Evolutionary conservation across 1,140 invertebrate species (phyloP).

Genomic region (Drosophila pseudoananassae): DNA sequence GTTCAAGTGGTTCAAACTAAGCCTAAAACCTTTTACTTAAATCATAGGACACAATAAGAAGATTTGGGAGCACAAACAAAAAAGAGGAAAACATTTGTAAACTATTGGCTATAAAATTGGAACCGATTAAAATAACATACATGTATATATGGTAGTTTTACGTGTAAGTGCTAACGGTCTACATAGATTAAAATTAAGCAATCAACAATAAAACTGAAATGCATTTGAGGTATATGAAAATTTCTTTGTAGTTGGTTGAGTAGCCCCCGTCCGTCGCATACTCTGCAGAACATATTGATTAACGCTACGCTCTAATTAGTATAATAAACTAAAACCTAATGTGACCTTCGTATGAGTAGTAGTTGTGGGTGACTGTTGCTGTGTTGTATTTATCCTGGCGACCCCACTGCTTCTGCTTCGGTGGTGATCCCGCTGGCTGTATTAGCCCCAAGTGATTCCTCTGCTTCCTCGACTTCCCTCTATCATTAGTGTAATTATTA

Average conservation of each 20-base stretch:
- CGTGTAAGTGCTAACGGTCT: slow-evolving; percentile 34
- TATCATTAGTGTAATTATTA: slow-evolving; percentile 25
- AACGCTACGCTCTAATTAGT: slow-evolving; percentile 41
- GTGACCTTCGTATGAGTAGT: slow-evolving; percentile 74
- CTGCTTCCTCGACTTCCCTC: slow-evolving; percentile 22
- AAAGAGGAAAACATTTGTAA: slow-evolving; percentile 29
- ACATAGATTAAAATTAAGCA: slow-evolving; percentile 68
- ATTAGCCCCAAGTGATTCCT: slow-evolving; percentile 15
- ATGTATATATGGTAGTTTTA: slow-evolving; percentile 9
- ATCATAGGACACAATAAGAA: slow-evolving; percentile 40
- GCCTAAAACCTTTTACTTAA: slow-evolving; percentile 61
- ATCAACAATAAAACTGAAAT: slow-evolving; percentile 84
- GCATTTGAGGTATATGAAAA: slow-evolving; percentile 84
- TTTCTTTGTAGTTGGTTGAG: slow-evolving; percentile 83
- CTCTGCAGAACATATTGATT: slow-evolving; percentile 41
- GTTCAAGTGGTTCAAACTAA: slow-evolving; percentile 76
- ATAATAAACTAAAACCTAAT: slow-evolving; percentile 63
- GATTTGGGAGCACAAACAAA: slow-evolving; percentile 30
- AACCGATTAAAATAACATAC: slow-evolving; percentile 47
- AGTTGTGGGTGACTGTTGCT: slow-evolving; percentile 66
- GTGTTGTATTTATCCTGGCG: slow-evolving; percentile 15
- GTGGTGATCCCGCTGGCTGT: slow-evolving; percentile 8
- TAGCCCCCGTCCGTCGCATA: slow-evolving; percentile 42
- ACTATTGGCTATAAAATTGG: slow-evolving; percentile 28
- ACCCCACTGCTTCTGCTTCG: slow-evolving; percentile 1